Evolutionary conservation across 2,113 vertebrate species (phyloP), one percentile per base, ranked within the genome.

Genomic region (Burhinus oedicnemus): DNA sequence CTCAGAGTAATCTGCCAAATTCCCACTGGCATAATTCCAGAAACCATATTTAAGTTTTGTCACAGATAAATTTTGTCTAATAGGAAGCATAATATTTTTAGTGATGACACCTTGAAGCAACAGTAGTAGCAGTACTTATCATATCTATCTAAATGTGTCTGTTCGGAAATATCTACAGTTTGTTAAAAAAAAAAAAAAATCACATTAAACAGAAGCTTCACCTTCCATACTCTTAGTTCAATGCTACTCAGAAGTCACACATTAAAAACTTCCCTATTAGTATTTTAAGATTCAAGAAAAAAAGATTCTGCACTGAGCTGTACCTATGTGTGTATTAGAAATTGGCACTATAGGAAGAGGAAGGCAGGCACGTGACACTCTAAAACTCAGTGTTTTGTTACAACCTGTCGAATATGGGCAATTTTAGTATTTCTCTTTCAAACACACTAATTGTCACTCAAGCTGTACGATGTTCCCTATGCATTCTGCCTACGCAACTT

Each of bases 371-470:
- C 45, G 47, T 47, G 49, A 61, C 38, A 18, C 26, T 89, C 22
- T 87, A 77, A 90, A 94, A 75, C 14, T 16, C 45, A 84, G 23
- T 13, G 6, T 12, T 64, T 38, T 86, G 42, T 85, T 94, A 38
- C 78, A 74, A 89, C 21, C 25, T 86, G 30, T 61, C 77, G 91
- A 69, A 81, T 78, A 94, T 34, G 15, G 14, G 8, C 22, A 85
- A 95, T 68, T 29, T 42, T 90, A 80, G 58, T 83, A 82, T 81
- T 87, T 93, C 95, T 94, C 72, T 93, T 92, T 84, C 80, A 83
- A 93, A 75, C 5, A 74, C 12, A 45, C 13, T 93, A 32, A 58
- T 90, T 7, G 45, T n/a, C 32, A 79, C 51, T 91, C 75, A 91
- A 64, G 68, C 17, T 90, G 64, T 92, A 90, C 42, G 15, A 71